These are phyloP conservation scores for Salvator merianae DNA, from an alignment of 2,113 vertebrate species.

Conservation along the genomic window DNA sequence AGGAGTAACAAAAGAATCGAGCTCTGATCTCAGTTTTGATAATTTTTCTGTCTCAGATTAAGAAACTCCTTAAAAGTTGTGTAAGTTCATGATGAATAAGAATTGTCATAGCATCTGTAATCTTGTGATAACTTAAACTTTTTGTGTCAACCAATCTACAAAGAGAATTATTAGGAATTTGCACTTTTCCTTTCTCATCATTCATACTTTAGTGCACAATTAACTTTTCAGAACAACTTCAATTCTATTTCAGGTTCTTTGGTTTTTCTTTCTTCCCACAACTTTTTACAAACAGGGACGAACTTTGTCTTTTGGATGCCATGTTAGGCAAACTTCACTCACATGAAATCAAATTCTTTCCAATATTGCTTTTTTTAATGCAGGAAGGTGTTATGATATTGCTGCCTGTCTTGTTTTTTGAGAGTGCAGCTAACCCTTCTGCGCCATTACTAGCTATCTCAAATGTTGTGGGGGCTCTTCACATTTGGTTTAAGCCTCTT, in stretches of 20 bases:
- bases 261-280: neutral
- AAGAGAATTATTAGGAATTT: neutral
- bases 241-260: neutral
- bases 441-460: constrained; percentile 64
- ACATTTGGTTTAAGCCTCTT: constrained; percentile 80
- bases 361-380: constrained; percentile 9
- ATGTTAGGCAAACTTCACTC: neutral
- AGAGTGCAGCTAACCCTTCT: constrained; percentile 47
- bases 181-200: neutral
- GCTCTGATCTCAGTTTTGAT: no score
- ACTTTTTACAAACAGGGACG: neutral
- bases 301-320: neutral
- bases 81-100: neutral
- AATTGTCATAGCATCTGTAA: neutral
- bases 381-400: neutral
- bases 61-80: neutral
- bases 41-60: no score
- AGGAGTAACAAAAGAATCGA: no score
- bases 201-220: neutral
- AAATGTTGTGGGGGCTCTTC: constrained; percentile 71
- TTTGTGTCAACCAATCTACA: neutral
- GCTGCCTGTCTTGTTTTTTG: neutral
- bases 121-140: neutral
- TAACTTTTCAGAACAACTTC: neutral
- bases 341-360: constrained; percentile 22